phyloP scores from a whole-genome alignment of 2,113 vertebrate species.

The Petrocephalus microphthalmus region DNA sequence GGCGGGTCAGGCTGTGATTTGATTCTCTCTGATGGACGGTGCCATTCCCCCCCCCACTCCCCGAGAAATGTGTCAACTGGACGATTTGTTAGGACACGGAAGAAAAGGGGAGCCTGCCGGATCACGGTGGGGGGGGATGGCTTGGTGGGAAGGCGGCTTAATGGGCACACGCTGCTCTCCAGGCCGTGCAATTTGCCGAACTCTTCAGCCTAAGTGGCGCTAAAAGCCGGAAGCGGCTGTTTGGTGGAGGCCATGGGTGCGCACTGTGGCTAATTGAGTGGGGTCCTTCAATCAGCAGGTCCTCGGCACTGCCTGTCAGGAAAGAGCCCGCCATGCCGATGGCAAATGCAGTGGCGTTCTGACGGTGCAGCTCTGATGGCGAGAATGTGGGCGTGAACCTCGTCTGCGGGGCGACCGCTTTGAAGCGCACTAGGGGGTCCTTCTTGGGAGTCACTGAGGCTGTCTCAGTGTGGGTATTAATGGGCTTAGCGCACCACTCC shows the following conservation, averaged over 20 bases:
- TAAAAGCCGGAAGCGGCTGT: conserved; percentile 4
- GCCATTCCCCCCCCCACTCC: neutral
- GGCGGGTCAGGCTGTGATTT: neutral
- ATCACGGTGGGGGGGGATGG: neutral
- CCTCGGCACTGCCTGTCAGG: neutral
- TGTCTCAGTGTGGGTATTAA: neutral
- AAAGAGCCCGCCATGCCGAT: neutral
- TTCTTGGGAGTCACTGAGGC: neutral
- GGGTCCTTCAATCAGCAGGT: neutral
- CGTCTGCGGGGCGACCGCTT: neutral
- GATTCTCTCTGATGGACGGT: neutral
- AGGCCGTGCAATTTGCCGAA: neutral
- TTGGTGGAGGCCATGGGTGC: neutral
- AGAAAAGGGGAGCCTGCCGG: neutral
- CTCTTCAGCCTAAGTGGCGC: neutral
- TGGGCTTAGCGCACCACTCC: neutral
- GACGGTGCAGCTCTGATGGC: neutral
- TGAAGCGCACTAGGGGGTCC: neutral
- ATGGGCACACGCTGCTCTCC: conserved; percentile 3
- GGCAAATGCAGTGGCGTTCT: neutral
- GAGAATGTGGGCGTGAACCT: neutral
- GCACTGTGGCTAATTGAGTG: neutral
- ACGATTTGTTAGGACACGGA: neutral
- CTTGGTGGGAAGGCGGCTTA: neutral
- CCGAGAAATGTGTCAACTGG: neutral